A percentile compares a stretch with the other conserved stretches of the same genome.
These are phyloP conservation scores for Pelecanus crispus DNA, from an alignment of 2,113 vertebrate genomes.

Conservation along the genomic window DNA sequence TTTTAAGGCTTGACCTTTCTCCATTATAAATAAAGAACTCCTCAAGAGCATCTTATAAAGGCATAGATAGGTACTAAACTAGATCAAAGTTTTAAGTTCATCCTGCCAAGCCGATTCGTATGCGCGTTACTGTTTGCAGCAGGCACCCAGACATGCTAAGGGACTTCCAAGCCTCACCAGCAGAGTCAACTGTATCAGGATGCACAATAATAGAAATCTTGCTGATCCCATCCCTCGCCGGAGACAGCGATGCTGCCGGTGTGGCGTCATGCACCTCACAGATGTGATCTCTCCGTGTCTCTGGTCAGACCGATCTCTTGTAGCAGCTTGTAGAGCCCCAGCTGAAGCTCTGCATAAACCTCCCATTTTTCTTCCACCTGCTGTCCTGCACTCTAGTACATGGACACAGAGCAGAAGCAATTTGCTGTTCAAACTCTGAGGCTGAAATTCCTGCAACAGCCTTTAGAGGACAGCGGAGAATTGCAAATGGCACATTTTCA, in stretches of 20 bases:
- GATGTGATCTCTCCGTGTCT: rapidly evolving
- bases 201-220: neutral
- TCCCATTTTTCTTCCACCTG: rapidly evolving
- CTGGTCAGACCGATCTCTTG: neutral
- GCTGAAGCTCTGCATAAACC: neutral
- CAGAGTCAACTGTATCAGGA: too few relatives aligned
- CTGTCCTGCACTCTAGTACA: neutral
- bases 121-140: rapidly evolving
- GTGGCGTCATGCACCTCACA: neutral
- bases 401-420: neutral
- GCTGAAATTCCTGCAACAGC: conserved; percentile 48
- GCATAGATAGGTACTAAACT: neutral
- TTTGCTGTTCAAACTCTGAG: neutral
- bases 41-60: neutral
- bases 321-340: neutral
- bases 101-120: neutral
- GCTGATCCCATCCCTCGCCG: neutral
- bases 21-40: neutral
- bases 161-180: neutral
- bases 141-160: rapidly evolving
- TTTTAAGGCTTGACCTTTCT: neutral
- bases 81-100: neutral
- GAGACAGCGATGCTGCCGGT: neutral
- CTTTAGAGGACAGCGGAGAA: conserved; percentile 60
- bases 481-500: conserved; percentile 2